Conservation (phyloP, 2,888 invertebrate species). For the Thera britannica region DNA sequence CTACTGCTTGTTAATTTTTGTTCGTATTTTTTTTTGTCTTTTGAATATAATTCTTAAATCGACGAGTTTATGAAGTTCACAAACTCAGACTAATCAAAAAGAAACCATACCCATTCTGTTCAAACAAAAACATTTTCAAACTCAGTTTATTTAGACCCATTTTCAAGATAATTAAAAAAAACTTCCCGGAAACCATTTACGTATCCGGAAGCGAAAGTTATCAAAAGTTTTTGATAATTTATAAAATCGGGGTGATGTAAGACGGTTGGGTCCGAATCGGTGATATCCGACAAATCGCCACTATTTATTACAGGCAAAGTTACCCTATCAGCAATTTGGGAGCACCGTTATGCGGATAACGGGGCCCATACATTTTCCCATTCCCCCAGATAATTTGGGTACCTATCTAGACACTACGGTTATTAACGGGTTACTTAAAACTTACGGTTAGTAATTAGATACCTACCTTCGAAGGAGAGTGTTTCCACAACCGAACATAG, state of each 20-base stretch:
- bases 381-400: constrained; percentile 41
- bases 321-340: constrained; percentile 74
- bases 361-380: constrained; percentile 46
- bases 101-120: constrained; percentile 2
- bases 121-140: constrained; percentile 5
- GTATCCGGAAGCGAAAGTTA: constrained; percentile 37
- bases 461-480: constrained; percentile 9
- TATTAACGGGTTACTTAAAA: constrained; percentile 33
- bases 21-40: no score
- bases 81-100: background rate
- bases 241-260: constrained; percentile 38
- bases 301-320: constrained; percentile 72
- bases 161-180: constrained; percentile 30
- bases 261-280: constrained; percentile 50
- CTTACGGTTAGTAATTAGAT: constrained; percentile 24
- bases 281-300: constrained; percentile 65
- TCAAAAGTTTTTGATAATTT: constrained; percentile 47
- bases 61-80: background rate
- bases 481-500: constrained; percentile 12
- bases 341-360: constrained; percentile 66
- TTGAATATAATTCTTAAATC: no score
- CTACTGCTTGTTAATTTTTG: no score
- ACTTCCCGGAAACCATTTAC: constrained; percentile 34
- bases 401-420: constrained; percentile 36
- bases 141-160: constrained; percentile 6